Conservation (phyloP, 2,797 vertebrate genomes). For the Amblyraja radiata region DNA sequence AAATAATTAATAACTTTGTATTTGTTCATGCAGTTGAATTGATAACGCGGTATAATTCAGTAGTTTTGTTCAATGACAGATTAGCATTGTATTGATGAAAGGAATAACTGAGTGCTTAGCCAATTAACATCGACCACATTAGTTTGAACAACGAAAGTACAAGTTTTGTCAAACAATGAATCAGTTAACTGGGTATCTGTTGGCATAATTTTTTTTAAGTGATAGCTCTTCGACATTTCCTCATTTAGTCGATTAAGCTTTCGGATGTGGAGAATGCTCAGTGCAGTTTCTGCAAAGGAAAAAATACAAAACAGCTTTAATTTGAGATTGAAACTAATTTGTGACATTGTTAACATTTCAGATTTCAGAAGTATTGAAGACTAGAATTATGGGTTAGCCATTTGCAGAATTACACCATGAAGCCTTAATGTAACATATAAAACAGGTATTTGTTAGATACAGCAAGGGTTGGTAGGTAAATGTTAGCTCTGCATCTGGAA, state of each 20-base stretch:
- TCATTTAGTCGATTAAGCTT: slow-evolving; percentile 44
- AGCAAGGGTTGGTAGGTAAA: background rate
- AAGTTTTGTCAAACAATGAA: background rate
- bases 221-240: slow-evolving; percentile 41
- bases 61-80: background rate
- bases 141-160: background rate
- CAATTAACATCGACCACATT: background rate
- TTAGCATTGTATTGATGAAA: background rate
- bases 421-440: background rate
- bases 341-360: background rate
- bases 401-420: background rate
- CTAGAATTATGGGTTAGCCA: background rate
- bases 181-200: background rate
- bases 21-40: background rate
- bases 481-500: background rate
- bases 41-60: background rate
- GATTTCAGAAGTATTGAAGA: background rate
- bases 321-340: background rate
- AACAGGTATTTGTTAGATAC: too few relatives aligned
- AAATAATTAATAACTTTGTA: background rate
- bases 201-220: background rate
- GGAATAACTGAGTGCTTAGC: background rate
- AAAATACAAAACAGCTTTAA: background rate
- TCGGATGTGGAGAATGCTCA: slow-evolving; percentile 46
- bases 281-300: slow-evolving; percentile 47